Percentiles rank a stretch among this genome's conserved stretches.
Evolutionary conservation across 2,888 invertebrate species (phyloP).

Genomic region (Synanthedon myopaeformis): DNA sequence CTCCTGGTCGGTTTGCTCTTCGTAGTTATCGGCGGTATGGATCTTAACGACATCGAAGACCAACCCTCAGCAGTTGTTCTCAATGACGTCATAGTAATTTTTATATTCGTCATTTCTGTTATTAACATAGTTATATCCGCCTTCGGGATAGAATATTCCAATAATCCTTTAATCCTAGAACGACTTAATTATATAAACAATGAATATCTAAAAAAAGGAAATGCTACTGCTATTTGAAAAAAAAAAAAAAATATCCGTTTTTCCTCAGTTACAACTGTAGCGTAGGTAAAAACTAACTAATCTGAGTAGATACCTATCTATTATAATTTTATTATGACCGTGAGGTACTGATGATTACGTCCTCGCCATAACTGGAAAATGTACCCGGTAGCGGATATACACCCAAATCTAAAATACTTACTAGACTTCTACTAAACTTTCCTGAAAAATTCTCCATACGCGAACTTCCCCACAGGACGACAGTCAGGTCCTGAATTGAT

Average conservation of each 20-base stretch:
- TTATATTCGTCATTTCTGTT: constrained; percentile 84
- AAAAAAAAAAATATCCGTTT: not conserved
- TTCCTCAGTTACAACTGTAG: no score
- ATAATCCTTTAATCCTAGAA: constrained; percentile 71
- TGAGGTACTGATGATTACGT: no score
- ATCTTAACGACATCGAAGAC: constrained; percentile 81
- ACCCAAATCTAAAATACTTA: no score
- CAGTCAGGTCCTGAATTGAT: no score
- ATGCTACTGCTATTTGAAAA: constrained; percentile 18
- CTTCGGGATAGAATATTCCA: constrained; percentile 85
- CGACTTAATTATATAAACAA: constrained; percentile 46
- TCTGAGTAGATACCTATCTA: no score
- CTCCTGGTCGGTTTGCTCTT: constrained; percentile 85
- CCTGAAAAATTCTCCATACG: no score
- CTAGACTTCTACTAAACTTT: no score
- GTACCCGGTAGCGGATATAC: no score
- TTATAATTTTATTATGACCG: no score
- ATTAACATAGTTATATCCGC: constrained; percentile 86
- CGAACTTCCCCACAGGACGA: no score
- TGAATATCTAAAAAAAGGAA: constrained; percentile 43
- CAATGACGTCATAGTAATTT: constrained; percentile 84
- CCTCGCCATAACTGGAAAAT: no score
- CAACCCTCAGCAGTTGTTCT: constrained; percentile 81
- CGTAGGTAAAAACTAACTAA: no score
- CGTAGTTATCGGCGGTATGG: constrained; percentile 84